Percentiles rank a stretch among this genome's conserved stretches.
phyloP scores from a whole-genome alignment of 2,888 invertebrate species.

The Macrophya annulata region DNA sequence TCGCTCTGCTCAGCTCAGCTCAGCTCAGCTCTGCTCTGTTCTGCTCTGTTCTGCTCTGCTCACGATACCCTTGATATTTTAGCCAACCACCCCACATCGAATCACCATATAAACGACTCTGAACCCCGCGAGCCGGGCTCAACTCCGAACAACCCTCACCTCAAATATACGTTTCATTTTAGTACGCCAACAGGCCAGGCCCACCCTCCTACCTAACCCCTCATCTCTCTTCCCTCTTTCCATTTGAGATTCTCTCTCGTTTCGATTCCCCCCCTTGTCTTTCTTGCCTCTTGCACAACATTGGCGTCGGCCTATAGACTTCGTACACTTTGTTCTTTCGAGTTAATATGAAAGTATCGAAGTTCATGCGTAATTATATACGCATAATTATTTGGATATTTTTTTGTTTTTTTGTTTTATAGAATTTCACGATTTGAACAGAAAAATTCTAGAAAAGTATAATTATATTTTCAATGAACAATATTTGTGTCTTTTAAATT shows the following conservation, averaged over 20 bases:
- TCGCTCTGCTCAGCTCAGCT: too few relatives aligned
- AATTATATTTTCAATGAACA: not conserved
- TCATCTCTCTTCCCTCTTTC: not conserved
- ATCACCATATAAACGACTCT: conserved; percentile 77
- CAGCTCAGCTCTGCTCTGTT: not conserved
- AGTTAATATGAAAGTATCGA: not conserved
- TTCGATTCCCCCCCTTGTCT: conserved; percentile 38
- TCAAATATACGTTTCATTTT: conserved; percentile 75
- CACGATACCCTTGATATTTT: conserved; percentile 76
- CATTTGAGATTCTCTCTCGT: conserved; percentile 36
- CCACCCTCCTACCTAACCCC: not conserved
- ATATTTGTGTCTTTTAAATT: not conserved
- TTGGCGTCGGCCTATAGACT: not conserved
- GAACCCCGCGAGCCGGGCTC: conserved; percentile 65
- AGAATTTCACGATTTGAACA: not conserved
- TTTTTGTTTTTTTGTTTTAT: too few relatives aligned
- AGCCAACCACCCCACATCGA: conserved; percentile 67
- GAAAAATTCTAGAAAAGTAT: not conserved
- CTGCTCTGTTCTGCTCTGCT: conserved; percentile 58
- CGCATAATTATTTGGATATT: not conserved
- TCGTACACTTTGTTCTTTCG: not conserved
- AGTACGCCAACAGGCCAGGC: conserved; percentile 50
- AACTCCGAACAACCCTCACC: conserved; percentile 74
- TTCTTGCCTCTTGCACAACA: not conserved
- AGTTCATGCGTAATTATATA: conserved; percentile 2